Conservation (phyloP, 2,888 invertebrate species). For the Nomada ruficornis region DNA sequence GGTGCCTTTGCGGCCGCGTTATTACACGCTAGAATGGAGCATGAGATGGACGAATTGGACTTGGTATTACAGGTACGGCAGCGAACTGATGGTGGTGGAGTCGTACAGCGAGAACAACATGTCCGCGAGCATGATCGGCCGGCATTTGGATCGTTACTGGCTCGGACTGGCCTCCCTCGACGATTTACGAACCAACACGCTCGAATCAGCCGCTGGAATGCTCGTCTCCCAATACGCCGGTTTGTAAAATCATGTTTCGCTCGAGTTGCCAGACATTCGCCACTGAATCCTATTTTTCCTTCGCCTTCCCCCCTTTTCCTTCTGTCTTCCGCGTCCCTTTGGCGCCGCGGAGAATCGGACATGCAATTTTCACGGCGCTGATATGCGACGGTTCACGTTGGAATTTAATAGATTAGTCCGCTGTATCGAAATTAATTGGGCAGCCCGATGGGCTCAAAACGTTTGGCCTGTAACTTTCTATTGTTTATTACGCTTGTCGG, state of each 20-base stretch:
- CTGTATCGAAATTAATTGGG: too few species aligned
- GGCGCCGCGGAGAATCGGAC: background rate
- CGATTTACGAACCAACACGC: constrained; percentile 96
- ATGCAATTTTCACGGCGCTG: background rate
- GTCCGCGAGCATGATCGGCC: constrained; percentile 91
- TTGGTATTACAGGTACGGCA: constrained; percentile 91
- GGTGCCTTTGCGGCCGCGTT: constrained; percentile 8
- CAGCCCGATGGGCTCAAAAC: too few species aligned
- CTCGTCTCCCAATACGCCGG: constrained; percentile 97
- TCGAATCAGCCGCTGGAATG: constrained; percentile 96
- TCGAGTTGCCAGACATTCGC: background rate
- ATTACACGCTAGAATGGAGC: constrained; percentile 37
- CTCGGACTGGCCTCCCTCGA: constrained; percentile 95
- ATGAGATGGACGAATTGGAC: constrained; percentile 31
- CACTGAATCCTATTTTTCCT: background rate
- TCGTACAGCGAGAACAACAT: constrained; percentile 96
- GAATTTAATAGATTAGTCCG: too few species aligned
- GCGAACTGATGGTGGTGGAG: constrained; percentile 96
- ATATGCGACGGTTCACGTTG: too few species aligned
- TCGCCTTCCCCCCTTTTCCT: too few species aligned
- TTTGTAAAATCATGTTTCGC: constrained; percentile 76
- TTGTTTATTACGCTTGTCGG: too few species aligned
- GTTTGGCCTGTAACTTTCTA: too few species aligned
- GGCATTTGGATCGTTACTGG: constrained; percentile 92
- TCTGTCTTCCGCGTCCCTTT: too few species aligned